These are phyloP conservation scores for Pterocles burchelli DNA, from an alignment of 2,113 vertebrate genomes.

Conservation along the genomic window DNA sequence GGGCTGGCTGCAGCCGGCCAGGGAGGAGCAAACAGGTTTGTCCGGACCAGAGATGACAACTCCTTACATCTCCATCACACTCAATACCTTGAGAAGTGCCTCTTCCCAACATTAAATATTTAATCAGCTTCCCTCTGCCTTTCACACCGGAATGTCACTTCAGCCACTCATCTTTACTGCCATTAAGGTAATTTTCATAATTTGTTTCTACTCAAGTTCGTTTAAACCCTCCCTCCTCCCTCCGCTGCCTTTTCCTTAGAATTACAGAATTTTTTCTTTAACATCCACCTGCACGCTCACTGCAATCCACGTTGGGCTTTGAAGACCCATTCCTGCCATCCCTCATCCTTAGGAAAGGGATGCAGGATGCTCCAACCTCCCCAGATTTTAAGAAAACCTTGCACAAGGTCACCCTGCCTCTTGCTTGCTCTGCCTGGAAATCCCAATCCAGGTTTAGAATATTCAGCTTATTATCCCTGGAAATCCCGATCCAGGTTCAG, in stretches of 20 bases:
- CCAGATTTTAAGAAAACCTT: not conserved
- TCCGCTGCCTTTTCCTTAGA: not conserved
- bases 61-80: conserved; percentile 17
- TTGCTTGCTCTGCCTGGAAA: not conserved
- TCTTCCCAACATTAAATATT: conserved; percentile 28
- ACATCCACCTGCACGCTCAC: not conserved
- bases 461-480: no score
- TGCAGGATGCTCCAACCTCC: not conserved
- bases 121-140: conserved; percentile 46
- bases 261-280: not conserved
- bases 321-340: not conserved
- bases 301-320: not conserved
- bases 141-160: conserved; percentile 13
- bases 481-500: not conserved
- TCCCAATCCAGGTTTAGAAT: no score
- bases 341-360: not conserved
- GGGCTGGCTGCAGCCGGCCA: not conserved
- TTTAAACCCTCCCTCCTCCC: not conserved
- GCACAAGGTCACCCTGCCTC: not conserved
- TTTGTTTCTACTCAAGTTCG: conserved; percentile 1
- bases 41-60: not conserved
- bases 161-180: not conserved
- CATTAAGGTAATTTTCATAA: not conserved
- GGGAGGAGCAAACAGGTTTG: not conserved
- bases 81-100: not conserved